These are phyloP conservation scores for Tigriopus californicus DNA, from an alignment of 2,888 invertebrate species.

Conservation along the genomic window DNA sequence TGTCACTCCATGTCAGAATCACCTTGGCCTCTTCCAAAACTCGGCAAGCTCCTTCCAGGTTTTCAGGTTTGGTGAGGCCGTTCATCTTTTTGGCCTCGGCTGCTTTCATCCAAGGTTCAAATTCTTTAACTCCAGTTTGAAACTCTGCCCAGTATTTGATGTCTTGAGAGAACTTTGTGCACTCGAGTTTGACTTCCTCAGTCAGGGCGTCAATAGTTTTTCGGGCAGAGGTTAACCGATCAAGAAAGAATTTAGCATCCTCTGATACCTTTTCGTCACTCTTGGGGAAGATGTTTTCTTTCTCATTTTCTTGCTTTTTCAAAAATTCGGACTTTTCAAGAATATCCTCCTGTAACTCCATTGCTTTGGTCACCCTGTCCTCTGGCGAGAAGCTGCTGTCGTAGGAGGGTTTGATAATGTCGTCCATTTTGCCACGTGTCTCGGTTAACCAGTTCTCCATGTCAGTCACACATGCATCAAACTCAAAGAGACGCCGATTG, in stretches of 20 bases:
- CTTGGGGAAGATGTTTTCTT: constrained; percentile 12
- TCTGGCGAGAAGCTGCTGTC: constrained; percentile 17
- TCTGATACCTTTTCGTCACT: background rate
- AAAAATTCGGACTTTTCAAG: constrained; percentile 11
- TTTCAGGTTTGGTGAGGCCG: constrained; percentile 18
- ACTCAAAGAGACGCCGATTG: constrained; percentile 18
- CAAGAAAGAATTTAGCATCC: constrained; percentile 15
- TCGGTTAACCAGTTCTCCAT: constrained; percentile 19
- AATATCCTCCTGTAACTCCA: constrained; percentile 19
- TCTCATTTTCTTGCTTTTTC: constrained; percentile 8
- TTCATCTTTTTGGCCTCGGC: constrained; percentile 17
- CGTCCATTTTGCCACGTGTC: constrained; percentile 18
- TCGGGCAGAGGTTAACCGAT: constrained; percentile 18
- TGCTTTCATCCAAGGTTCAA: constrained; percentile 20
- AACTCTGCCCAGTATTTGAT: constrained; percentile 19
- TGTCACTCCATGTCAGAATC: too few species aligned
- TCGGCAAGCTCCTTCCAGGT: constrained; percentile 18
- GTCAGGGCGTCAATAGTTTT: constrained; percentile 18
- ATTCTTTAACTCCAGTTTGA: constrained; percentile 19
- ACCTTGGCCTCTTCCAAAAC: constrained; percentile 17
- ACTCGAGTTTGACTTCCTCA: constrained; percentile 19
- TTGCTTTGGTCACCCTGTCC: constrained; percentile 20
- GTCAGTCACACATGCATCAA: constrained; percentile 17
- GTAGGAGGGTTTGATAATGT: constrained; percentile 17
- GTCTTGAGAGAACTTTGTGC: constrained; percentile 14